Evolutionary conservation across 2,113 vertebrate species (phyloP), one percentile per base, ranked within the genome.

Genomic region (Pungitius pungitius): DNA sequence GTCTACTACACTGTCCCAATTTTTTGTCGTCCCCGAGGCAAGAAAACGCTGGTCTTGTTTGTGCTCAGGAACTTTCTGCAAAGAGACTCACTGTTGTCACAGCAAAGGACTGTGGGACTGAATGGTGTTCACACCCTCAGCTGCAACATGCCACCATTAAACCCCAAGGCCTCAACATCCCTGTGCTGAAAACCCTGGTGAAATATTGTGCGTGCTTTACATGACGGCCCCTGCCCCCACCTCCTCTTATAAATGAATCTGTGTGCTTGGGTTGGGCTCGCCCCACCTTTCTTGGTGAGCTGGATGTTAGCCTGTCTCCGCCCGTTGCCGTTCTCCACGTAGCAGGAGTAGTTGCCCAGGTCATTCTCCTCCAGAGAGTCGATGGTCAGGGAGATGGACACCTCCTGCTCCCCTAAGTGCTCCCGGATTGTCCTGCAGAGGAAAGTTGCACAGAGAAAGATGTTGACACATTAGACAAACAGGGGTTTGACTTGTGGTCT

Each of bases 331-430:
- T 99, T 99, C 86, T 98, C 97, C 74, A 98, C 96, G 0, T 96
- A 96, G 82, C 97, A 99, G 0, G 96, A 97, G 63, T 99, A 99
- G 90, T 98, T 98, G 6, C 96, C 97, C 75, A 98, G 88, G 86
- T 99, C 97, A 68, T 89, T 92, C 83, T 98, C 97, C 73, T 96
- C 95, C 58, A 99, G 92, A 3, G 95, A 92, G 33, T 97, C 96
- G 66, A 99, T 96, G 86, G 94, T 96, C 83, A 99, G 88, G 3
- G 94, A 91, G 87, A 99, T 78, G 77, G 95, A 95, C 59, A 99
- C 96, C 89, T 98, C 96, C 90, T 99, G 97, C 91, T 99, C 97
- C 70, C 97, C 97, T 24, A 99, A 94, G 86, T 98, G 96, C 78
- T 99, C 96, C 84, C 94, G 95, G 81, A 98, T 92, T 45, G 95